Evolutionary conservation across 2,113 vertebrate species (phyloP), one percentile per base, ranked within the genome.

Genomic region (Cromileptes altivelis): DNA sequence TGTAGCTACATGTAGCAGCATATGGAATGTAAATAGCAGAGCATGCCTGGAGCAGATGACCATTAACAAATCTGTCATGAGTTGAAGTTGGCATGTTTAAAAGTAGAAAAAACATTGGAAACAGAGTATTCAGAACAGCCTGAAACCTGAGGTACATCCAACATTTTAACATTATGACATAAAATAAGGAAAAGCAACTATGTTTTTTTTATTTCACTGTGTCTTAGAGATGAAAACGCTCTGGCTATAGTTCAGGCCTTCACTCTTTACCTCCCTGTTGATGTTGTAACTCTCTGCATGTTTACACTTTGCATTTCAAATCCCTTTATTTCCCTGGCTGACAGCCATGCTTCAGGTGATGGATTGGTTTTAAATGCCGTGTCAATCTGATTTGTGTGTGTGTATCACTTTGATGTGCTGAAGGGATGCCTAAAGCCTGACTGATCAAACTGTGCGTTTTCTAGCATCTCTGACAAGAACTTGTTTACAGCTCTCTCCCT

Each of bases 371-470:
- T 40, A 52, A 52, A 58, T 25, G 21, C 1, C 2, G 5, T 8
- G 21, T 55, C 30, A 25, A 2, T 4, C 14, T 50, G 55, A 57
- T 77, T 67, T 45, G 64, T 68, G 53, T 69, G 42, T 78, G 56
- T 78, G 64, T 25, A 1, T 71, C 45, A 37, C 56, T 47, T 60
- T 49, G 65, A 53, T 27, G 65, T 19, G 45, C 47, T 64, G 49
- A n/a, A 53, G 60, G 10, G 33, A 55, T 19, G 68, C n/a, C 47
- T 8, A 23, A 13, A 45, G 47, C 23, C 49, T 13, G 33, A 21
- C 17, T 52, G 45, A 67, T n/a, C 6, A 60, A 73, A 45, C 27
- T 27, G 11, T 12, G 42, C 30, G n/a, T 37, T 69, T 63, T 21
- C 42, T 37, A 19, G 33, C 47, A 37, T 19, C 52, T 68, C 17